Base-by-base conservation (phyloP, 2,113 vertebrate genomes). In the Pungitius pungitius region DNA sequence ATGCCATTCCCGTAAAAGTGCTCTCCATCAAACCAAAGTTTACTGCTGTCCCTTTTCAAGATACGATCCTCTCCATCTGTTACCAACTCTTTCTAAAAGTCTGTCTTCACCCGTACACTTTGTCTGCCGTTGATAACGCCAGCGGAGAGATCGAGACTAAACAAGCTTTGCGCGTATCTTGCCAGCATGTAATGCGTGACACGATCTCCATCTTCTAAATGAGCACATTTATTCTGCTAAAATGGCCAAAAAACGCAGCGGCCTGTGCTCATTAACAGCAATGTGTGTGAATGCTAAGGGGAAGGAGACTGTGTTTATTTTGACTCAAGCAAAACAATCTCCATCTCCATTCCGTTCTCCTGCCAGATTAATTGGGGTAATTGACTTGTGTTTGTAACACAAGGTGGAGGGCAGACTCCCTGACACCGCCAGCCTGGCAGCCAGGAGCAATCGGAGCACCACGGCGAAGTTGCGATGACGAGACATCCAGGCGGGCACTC, bases 51-150 rank as follows among this genome's bases (percentile, higher is more conserved):
- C 74, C 87, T 91, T 91, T 22, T 91, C 82, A 91, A 92, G 87
- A 90, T 90, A 82, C 83, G 85, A 90, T 89, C 80, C 81, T 83
- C 84, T 85, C 88, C 90, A 93, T 92, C 87, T 90, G 89, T 77
- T 78, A 75, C 77, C 73, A 67, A 85, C 69, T 88, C 73, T 55
- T 83, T 87, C 80, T 85, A 49, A 82, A 82, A 83, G 84, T 88
- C 84, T 88, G 88, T 90, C 87, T 82, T 88, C 66, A 47, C 47
- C 87, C 75, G 30, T 75, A 89, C 83, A 82, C 80, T 90, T 85
- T 87, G 87, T 87, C 83, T 85, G 81, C 84, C 77, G 42, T 86
- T 85, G 84, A 85, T 87, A 87, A 85, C 89, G 60, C 81, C 78
- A 69, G 71, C 76, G 69, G 60, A 87, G 72, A 75, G 83, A 81